phyloP scores from a whole-genome alignment of 30 jellyfish, hydroid and myxozoan genomes.

The Cassiopea xamachana region DNA sequence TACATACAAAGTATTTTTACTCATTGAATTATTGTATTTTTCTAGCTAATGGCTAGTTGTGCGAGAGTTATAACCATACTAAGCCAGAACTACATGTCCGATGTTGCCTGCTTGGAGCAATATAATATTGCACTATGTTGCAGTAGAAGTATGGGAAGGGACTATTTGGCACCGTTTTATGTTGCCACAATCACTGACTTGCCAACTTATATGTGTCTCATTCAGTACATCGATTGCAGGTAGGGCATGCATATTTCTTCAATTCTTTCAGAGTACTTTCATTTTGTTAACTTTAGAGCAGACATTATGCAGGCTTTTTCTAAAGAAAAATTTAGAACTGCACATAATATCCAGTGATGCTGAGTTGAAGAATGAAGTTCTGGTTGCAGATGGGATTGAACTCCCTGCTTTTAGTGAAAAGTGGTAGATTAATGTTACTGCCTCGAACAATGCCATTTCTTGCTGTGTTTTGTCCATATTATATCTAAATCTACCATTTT shows the following conservation, averaged over 20 bases:
- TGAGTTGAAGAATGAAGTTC: too few species aligned
- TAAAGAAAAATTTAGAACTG: too few species aligned
- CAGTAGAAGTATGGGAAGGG: slow-evolving; percentile 69
- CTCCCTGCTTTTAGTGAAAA: too few species aligned
- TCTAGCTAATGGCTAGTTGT: slow-evolving; percentile 75
- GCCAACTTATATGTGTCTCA: slow-evolving; percentile 83
- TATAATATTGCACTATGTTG: slow-evolving; percentile 85
- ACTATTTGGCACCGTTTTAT: slow-evolving; percentile 78
- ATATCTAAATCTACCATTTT: too few species aligned
- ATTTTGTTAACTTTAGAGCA: not conserved
- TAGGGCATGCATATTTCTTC: not conserved
- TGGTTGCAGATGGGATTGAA: too few species aligned
- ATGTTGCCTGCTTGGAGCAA: slow-evolving; percentile 75
- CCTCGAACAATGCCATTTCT: too few species aligned
- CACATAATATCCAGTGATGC: too few species aligned
- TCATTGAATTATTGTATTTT: not conserved
- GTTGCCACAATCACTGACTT: slow-evolving; percentile 41
- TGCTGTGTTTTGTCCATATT: too few species aligned
- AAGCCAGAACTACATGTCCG: slow-evolving; percentile 51
- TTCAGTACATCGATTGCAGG: slow-evolving; percentile 85
- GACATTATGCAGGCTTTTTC: too few species aligned
- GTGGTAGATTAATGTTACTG: too few species aligned
- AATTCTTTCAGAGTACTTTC: not conserved
- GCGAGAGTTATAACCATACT: slow-evolving; percentile 73
- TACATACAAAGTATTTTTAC: not conserved